Conservation (phyloP, 2,797 vertebrate genomes). For the Zenarchopterus dispar region DNA sequence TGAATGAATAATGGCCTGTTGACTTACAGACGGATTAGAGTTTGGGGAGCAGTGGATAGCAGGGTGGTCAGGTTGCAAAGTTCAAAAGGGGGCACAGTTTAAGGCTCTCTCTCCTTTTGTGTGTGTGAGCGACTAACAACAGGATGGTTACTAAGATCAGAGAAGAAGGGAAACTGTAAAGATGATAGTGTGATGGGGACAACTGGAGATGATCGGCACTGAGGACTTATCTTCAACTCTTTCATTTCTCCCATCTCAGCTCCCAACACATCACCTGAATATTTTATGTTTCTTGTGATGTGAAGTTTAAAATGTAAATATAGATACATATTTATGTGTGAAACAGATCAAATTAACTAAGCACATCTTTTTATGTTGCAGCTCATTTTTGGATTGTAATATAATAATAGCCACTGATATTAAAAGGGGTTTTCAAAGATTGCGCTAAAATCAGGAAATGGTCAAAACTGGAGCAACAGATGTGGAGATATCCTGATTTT, state of each 20-base stretch:
- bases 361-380: rapidly evolving
- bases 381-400: neutral
- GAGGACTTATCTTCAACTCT: too few relatives aligned
- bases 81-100: slow-evolving; percentile 51
- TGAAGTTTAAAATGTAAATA: neutral
- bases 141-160: neutral
- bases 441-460: neutral
- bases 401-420: neutral
- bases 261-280: too few relatives aligned
- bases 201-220: too few relatives aligned
- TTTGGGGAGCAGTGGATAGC: slow-evolving; percentile 45
- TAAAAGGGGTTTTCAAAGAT: neutral
- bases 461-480: slow-evolving; percentile 13
- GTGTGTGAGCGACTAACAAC: slow-evolving; percentile 12
- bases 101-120: slow-evolving; percentile 14
- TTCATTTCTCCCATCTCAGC: too few relatives aligned
- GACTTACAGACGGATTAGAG: slow-evolving; percentile 58
- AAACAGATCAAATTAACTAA: too few relatives aligned
- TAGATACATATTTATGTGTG: neutral
- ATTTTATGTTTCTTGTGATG: neutral
- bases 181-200: slow-evolving; percentile 1
- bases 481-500: neutral
- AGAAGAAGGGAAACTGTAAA: slow-evolving; percentile 5
- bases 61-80: slow-evolving; percentile 51
- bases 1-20: slow-evolving; percentile 75